phyloP scores from a whole-genome alignment of 2,113 vertebrate species.

The Corythornis vintsioides region DNA sequence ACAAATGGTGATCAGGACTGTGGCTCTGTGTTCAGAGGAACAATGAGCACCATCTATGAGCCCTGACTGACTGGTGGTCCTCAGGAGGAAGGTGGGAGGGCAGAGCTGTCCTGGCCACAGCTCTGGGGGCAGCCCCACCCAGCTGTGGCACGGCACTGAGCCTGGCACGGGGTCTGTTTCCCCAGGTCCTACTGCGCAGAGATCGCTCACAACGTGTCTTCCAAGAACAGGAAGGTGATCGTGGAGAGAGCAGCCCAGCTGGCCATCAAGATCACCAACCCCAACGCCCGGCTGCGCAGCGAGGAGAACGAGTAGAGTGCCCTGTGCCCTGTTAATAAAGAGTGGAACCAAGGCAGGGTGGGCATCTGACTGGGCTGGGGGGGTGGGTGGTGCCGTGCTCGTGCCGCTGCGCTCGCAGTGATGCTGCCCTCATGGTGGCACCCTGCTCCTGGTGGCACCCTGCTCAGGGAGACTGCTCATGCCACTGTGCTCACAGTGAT shows the following conservation, averaged over 20 bases:
- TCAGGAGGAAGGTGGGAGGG: accelerated
- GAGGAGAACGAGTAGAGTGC: constrained; percentile 93
- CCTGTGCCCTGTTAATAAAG: constrained; percentile 76
- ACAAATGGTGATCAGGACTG: accelerated
- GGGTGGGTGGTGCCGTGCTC: too few relatives aligned
- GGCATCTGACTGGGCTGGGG: neutral
- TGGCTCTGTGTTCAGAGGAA: accelerated
- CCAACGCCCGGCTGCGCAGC: constrained; percentile 96
- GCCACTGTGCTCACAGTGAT: too few relatives aligned
- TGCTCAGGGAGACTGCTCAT: too few relatives aligned
- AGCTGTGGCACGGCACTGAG: accelerated
- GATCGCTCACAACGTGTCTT: constrained; percentile 98
- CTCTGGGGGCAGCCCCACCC: accelerated
- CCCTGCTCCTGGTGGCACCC: too few relatives aligned
- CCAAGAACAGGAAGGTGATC: constrained; percentile 96
- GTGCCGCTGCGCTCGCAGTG: too few relatives aligned
- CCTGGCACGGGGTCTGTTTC: accelerated
- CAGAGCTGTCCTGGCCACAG: accelerated
- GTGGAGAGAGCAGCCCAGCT: constrained; percentile 97
- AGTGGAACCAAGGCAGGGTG: neutral
- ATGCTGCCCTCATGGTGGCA: too few relatives aligned
- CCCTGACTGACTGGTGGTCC: accelerated
- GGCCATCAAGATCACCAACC: constrained; percentile 97
- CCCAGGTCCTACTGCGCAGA: constrained; percentile 92
- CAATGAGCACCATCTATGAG: too few relatives aligned